Conservation (phyloP, 2,797 vertebrate genomes). For the Xenopus petersii region DNA sequence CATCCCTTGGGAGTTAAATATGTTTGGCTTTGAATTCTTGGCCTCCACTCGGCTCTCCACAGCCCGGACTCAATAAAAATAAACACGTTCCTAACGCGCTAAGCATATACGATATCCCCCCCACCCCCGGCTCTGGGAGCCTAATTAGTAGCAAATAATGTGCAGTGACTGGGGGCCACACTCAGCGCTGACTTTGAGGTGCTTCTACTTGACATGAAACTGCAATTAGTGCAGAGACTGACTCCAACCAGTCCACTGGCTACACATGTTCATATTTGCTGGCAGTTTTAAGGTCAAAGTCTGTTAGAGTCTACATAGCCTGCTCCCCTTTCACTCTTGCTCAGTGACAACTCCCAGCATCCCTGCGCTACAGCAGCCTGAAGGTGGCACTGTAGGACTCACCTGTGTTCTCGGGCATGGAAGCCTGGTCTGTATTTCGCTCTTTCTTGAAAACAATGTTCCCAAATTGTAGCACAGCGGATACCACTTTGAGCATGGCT, state of each 20-base stretch:
- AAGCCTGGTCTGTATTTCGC: slow-evolving; percentile 94
- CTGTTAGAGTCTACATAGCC: too few relatives aligned
- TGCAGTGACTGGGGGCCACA: background rate
- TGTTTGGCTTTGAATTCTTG: slow-evolving; percentile 24
- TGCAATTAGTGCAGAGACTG: too few relatives aligned
- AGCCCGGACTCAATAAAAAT: slow-evolving; percentile 35
- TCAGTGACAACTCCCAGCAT: too few relatives aligned
- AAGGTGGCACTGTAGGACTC: slow-evolving; percentile 3
- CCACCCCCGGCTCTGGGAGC: background rate
- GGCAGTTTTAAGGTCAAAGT: too few relatives aligned
- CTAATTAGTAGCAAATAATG: slow-evolving; percentile 11
- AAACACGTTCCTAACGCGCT: slow-evolving; percentile 32
- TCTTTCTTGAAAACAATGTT: slow-evolving; percentile 97
- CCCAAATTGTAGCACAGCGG: slow-evolving; percentile 95
- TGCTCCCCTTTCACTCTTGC: too few relatives aligned
- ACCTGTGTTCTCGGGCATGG: slow-evolving; percentile 98
- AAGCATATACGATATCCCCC: background rate
- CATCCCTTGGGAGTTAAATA: slow-evolving; percentile 13
- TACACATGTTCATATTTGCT: too few relatives aligned
- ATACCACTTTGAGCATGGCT: slow-evolving; percentile 97
- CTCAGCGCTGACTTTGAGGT: too few relatives aligned
- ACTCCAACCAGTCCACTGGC: too few relatives aligned
- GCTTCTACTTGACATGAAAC: too few relatives aligned
- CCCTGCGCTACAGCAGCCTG: too few relatives aligned
- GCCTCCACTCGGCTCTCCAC: slow-evolving; percentile 19